Evolutionary conservation across 1,140 invertebrate species (phyloP), one percentile per base, ranked within the genome.

Genomic region (Drosophila oshimai): DNA sequence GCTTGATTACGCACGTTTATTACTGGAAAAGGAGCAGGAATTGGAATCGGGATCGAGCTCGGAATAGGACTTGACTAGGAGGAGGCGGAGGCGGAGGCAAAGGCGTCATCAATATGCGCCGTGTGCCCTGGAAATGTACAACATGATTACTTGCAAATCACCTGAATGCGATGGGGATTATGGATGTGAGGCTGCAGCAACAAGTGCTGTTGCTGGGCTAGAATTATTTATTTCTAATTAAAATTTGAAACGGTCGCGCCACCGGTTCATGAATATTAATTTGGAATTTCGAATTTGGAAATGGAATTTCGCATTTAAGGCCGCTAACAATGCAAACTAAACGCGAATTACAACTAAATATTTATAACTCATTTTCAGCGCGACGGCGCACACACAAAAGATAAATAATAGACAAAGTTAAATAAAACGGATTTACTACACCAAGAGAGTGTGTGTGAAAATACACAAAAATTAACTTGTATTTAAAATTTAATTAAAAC

Each of bases 401-500:
- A 47, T 37, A 61, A 31, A 61, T 53, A 79, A 61, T 69, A 36
- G 57, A 57, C 44, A 54, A 65, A 67, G 42, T 65, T 65, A 65
- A 62, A 54, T 54, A 49, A 53, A 73, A 73, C 6, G 51, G 22
- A 54, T 42, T 45, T 72, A 6, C 7, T 13, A 53, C 34, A 46
- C 29, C 17, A 57, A 51, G 36, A 34, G 42, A 31, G 50, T 50
- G 42, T 71, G 72, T 50, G 68, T 69, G 62, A 73, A 80, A 86
- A 74, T 87, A 87, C 73, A 86, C 80, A 87, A 74, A 62, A 87
- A 87, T 87, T 87, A 87, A 87, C 77, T 87, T 87, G 81, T 80
- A 87, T 87, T 87, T 87, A 87, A 87, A 87, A 87, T 87, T 87
- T 87, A 87, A 87, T 87, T 87, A 87, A 87, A 87, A 87, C 81